Conservation (phyloP, 2,113 vertebrate genomes). For the Corythoichthys intestinalis region DNA sequence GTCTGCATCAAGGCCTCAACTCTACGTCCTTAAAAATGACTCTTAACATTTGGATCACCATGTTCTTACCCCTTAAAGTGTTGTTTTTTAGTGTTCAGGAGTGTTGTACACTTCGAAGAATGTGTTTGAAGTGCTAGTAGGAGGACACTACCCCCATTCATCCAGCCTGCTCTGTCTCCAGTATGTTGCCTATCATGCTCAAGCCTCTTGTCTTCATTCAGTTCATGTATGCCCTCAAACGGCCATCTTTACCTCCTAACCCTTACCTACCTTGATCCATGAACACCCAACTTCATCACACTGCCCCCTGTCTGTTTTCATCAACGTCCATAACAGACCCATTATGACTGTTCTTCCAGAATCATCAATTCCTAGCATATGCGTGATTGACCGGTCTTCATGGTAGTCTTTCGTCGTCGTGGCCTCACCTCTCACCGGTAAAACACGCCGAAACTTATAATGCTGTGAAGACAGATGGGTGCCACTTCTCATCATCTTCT, state of each 20-base stretch:
- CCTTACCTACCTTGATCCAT: background rate
- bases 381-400: conserved; percentile 20
- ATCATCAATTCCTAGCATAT: conserved; percentile 5
- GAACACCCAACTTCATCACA: conserved; percentile 22
- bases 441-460: conserved; percentile 43
- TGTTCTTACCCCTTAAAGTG: background rate
- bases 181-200: conserved; percentile 24
- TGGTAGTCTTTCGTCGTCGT: conserved; percentile 19
- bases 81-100: conserved; percentile 18
- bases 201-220: conserved; percentile 14
- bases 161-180: conserved; percentile 25
- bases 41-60: background rate
- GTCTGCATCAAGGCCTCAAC: too few species aligned
- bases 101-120: conserved; percentile 34
- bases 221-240: conserved; percentile 3
- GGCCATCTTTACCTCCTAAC: background rate
- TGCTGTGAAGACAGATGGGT: conserved; percentile 67
- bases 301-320: conserved; percentile 22
- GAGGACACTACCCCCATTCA: conserved; percentile 37
- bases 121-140: conserved; percentile 60
- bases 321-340: conserved; percentile 18
- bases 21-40: background rate
- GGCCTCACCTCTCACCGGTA: conserved; percentile 19
- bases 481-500: conserved; percentile 66
- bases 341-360: conserved; percentile 26